phyloP scores from a whole-genome alignment of 2,797 vertebrate species.

The Hippocampus kuda region DNA sequence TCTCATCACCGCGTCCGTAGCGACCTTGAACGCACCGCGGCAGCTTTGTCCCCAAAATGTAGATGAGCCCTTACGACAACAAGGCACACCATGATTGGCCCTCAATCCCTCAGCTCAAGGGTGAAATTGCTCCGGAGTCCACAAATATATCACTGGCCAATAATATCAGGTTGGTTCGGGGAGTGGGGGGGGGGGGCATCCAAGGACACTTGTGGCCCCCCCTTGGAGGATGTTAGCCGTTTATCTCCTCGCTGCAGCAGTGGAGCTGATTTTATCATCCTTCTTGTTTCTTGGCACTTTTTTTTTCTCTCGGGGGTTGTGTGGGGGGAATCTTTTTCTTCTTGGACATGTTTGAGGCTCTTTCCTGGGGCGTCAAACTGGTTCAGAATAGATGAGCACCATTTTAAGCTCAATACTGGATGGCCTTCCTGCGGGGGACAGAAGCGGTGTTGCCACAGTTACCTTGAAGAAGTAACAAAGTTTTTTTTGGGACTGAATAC shows the following conservation, averaged over 20 bases:
- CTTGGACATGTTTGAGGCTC: slow-evolving; percentile 45
- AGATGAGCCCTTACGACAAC: neutral
- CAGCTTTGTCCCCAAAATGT: slow-evolving; percentile 1
- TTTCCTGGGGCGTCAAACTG: slow-evolving; percentile 1
- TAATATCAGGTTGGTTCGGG: slow-evolving; percentile 31
- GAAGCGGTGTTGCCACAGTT: too few relatives aligned
- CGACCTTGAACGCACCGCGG: neutral
- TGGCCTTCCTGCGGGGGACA: neutral
- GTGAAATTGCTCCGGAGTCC: slow-evolving; percentile 47
- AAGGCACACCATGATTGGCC: slow-evolving; percentile 22
- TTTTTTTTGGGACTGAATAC: too few relatives aligned
- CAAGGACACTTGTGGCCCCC: slow-evolving; percentile 43
- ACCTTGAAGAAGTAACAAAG: too few relatives aligned
- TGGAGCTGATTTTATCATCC: slow-evolving; percentile 36
- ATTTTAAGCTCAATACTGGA: neutral
- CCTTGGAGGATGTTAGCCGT: slow-evolving; percentile 32
- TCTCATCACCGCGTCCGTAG: slow-evolving; percentile 3
- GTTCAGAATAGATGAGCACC: neutral
- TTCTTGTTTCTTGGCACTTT: slow-evolving; percentile 35
- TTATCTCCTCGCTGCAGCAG: slow-evolving; percentile 40
- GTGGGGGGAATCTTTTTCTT: slow-evolving; percentile 44
- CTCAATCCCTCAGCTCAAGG: slow-evolving; percentile 33
- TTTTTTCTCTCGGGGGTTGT: neutral
- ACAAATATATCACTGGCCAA: slow-evolving; percentile 37
- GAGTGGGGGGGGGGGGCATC: slow-evolving; percentile 20